Base-by-base conservation (phyloP, 2,888 invertebrate genomes). In the Mamestra brassicae region DNA sequence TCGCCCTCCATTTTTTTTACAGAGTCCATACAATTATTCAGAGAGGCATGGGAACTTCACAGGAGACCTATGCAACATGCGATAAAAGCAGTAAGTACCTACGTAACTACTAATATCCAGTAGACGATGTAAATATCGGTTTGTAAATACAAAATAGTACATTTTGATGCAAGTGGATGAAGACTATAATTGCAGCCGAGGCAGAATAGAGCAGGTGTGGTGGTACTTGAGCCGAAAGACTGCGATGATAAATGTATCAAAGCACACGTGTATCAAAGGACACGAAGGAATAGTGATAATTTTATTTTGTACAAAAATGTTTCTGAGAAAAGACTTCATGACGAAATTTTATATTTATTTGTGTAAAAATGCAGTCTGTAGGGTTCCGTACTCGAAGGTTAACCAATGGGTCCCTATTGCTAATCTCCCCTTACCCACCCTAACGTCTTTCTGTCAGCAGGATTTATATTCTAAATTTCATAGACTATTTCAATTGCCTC, bases 1-100 rank as follows among this genome's bases (percentile, higher is more conserved):
- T 58, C 57, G 3, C 3, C 7, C 1, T 34, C 1, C 13, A 58
- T 58, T 58, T 58, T 58, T 36, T 60, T 89, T 90, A 42, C 83
- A 94, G 94, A 88, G 4, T 75, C 78, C 8, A 78, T 89, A 4
- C 58, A 54, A 8, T 47, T 57, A 4, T 85, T 91, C 66, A 81
- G 86, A 71, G 71, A 78, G 0, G 71, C 85, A 68, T 94, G 94
- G 94, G 78, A 86, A 13, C 76, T 58, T 26, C 77, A 90, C 45
- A 89, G 83, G 82, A 84, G 55, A 26, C 76, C 91, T 17, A 84
- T 88, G 36, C 91, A 94, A 84, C 85, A 90, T 74, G 89, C 92
- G 2, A 62, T 94, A 63, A 47, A 75, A 60, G 52, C 69, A 77
- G 94, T 94, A 87, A 90, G 89, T 87, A 38, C 15, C 26, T 13